Conservation (phyloP, 2,113 vertebrate species). For the Chionomys nivalis region DNA sequence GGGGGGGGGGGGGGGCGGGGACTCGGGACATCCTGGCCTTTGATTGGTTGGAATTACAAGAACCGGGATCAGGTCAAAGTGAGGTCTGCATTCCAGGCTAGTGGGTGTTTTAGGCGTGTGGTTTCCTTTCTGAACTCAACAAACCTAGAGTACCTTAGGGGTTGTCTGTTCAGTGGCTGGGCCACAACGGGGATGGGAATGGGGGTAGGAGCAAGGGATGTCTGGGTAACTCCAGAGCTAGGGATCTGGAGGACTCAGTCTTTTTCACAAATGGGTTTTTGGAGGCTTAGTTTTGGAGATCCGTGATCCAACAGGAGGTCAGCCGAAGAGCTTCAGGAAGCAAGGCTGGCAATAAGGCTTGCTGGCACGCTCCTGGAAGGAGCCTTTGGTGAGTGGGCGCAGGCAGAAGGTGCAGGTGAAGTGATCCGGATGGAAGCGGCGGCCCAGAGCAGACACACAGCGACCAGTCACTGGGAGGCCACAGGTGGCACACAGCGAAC, state of each 20-base stretch:
- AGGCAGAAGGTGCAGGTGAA: constrained; percentile 95
- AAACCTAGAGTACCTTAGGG: background rate
- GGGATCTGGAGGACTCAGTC: background rate
- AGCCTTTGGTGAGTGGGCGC: constrained; percentile 94
- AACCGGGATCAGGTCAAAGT: background rate
- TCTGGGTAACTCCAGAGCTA: background rate
- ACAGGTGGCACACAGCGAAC: constrained; percentile 93
- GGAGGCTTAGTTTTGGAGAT: background rate
- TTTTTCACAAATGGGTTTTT: background rate
- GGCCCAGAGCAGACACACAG: constrained; percentile 94
- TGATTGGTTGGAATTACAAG: background rate
- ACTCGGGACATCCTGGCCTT: background rate
- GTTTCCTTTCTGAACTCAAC: constrained; percentile 22
- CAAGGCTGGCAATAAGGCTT: constrained; percentile 97
- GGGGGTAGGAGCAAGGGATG: background rate
- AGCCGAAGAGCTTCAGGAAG: constrained; percentile 93
- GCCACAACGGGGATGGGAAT: background rate
- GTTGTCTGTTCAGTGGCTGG: background rate
- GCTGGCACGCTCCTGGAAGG: constrained; percentile 94
- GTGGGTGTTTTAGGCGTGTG: background rate
- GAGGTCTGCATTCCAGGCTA: background rate
- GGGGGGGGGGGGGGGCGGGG: background rate
- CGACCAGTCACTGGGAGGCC: constrained; percentile 94
- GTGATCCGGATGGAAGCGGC: constrained; percentile 95
- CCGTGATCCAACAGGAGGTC: background rate